Percentiles rank a stretch among this genome's conserved stretches.
Evolutionary conservation across 2,113 vertebrate species (phyloP).

Genomic region (Strix uralensis): DNA sequence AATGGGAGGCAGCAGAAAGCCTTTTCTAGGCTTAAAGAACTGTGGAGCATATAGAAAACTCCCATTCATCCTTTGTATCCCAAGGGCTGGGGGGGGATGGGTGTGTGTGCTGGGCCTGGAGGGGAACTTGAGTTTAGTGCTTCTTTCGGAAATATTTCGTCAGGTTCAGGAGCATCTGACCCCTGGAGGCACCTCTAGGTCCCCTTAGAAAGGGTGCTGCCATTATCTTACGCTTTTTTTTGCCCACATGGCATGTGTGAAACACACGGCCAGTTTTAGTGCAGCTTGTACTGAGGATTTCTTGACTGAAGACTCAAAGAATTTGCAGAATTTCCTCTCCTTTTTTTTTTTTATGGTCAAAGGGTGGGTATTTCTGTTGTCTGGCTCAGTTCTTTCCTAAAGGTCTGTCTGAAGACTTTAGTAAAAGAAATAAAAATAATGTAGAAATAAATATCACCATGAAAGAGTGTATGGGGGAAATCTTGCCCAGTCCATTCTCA

Average conservation of each 20-base stretch:
- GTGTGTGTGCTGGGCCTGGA: background rate
- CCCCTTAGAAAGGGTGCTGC: background rate
- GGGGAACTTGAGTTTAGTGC: background rate
- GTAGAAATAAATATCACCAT: background rate
- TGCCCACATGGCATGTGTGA: background rate
- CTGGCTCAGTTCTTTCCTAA: background rate
- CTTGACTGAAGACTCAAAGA: constrained; percentile 4
- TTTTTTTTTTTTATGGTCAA: background rate
- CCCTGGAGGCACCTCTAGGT: background rate
- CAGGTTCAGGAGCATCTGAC: background rate
- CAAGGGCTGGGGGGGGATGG: accelerated
- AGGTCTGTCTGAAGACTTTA: background rate
- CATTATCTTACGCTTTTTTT: background rate
- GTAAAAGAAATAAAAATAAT: background rate
- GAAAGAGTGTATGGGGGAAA: background rate
- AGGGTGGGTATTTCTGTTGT: background rate
- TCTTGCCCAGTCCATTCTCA: background rate
- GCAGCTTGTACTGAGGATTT: background rate
- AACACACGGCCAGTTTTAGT: background rate
- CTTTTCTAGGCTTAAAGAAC: background rate
- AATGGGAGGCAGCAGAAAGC: background rate
- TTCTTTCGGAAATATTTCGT: background rate
- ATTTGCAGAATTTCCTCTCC: constrained; percentile 35
- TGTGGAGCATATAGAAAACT: background rate
- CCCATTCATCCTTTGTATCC: background rate